Conservation (phyloP, 2,113 vertebrate species). For the Puffinus mauretanicus region DNA sequence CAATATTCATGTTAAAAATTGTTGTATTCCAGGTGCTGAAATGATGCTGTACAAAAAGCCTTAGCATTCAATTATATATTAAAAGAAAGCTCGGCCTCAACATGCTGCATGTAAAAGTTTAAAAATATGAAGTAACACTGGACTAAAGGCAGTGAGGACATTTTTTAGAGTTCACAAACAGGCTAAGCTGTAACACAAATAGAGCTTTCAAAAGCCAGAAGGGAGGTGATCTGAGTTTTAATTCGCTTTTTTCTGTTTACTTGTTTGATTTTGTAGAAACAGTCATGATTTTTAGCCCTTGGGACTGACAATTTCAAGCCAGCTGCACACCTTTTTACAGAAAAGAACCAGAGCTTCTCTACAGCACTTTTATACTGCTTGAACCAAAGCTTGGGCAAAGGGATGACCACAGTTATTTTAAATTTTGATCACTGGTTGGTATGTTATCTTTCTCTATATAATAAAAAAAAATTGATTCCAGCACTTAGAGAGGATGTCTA, state of each 20-base stretch:
- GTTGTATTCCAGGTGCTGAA: neutral
- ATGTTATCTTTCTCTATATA: neutral
- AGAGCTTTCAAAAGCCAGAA: neutral
- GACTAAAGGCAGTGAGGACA: neutral
- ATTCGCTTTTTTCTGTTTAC: neutral
- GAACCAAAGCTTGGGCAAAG: neutral
- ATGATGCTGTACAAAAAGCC: neutral
- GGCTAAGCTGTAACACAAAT: neutral
- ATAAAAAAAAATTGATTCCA: neutral
- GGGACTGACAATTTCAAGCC: neutral
- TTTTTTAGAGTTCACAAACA: neutral
- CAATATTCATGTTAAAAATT: neutral
- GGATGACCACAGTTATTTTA: neutral
- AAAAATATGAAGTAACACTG: neutral
- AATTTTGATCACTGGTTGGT: neutral
- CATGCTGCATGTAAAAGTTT: neutral
- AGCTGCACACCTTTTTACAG: neutral
- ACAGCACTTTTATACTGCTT: neutral
- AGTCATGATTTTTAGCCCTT: neutral
- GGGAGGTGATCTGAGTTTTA: neutral
- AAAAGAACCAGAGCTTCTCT: neutral
- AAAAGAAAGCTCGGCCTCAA: neutral
- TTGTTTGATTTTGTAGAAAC: neutral
- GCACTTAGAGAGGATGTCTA: neutral
- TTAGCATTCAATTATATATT: neutral